Evolutionary conservation across 2,888 invertebrate genomes (phyloP).

Genomic region (Myopa tessellatipennis): DNA sequence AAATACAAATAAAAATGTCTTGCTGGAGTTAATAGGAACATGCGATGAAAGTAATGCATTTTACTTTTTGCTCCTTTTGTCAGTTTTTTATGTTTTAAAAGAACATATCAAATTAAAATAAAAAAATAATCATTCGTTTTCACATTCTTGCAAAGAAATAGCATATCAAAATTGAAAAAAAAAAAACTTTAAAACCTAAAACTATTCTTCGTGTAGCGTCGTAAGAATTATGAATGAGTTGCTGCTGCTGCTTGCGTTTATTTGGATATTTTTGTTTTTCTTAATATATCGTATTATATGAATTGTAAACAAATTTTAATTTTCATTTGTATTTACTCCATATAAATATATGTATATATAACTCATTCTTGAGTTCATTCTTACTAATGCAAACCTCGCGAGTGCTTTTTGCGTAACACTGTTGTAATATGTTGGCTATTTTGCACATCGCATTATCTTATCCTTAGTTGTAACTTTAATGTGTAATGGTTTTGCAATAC

Average conservation of each 20-base stretch:
- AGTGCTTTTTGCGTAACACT: background rate
- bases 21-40: conserved; percentile 40
- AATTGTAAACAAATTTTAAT: conserved; percentile 18
- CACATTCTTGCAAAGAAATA: conserved; percentile 10
- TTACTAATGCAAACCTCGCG: too few species aligned
- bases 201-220: conserved; percentile 43
- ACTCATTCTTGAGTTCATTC: background rate
- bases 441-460: background rate
- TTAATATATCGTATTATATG: conserved; percentile 1
- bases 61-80: conserved; percentile 36
- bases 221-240: conserved; percentile 29
- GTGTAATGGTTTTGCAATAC: conserved; percentile 39
- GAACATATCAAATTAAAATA: conserved; percentile 35
- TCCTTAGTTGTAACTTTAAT: background rate
- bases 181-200: conserved; percentile 54
- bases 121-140: conserved; percentile 22
- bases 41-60: conserved; percentile 8
- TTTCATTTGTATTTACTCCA: background rate
- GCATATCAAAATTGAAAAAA: conserved; percentile 47
- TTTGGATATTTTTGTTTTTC: background rate
- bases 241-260: background rate
- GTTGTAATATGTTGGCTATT: background rate
- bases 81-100: conserved; percentile 37
- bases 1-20: conserved; percentile 48
- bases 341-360: background rate